A percentile compares a stretch with the other conserved stretches of the same genome.
Conservation (phyloP, 2,888 invertebrate species). For the Xestoiulus laeticollis region DNA sequence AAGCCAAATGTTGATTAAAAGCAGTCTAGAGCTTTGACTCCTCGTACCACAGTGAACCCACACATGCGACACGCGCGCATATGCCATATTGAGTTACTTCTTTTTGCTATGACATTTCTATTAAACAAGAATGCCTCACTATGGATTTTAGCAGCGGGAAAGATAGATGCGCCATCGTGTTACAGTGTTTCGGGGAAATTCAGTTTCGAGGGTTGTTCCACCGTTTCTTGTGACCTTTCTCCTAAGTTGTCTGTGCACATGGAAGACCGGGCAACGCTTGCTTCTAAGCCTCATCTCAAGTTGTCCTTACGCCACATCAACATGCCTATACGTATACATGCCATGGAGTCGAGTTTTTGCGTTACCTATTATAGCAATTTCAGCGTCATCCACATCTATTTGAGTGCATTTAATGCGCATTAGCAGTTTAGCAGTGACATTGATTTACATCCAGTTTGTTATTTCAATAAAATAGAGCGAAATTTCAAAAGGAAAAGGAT, state of each 20-base stretch:
- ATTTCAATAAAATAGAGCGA: neutral
- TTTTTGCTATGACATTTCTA: conserved; percentile 21
- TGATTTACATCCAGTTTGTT: neutral
- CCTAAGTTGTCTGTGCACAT: too few relatives aligned
- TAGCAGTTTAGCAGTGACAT: too few relatives aligned
- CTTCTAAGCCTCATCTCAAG: too few relatives aligned
- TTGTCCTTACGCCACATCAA: too few relatives aligned
- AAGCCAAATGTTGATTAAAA: conserved; percentile 1
- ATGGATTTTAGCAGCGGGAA: neutral
- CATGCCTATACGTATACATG: too few relatives aligned
- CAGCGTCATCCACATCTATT: too few relatives aligned
- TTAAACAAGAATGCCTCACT: neutral
- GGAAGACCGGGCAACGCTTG: too few relatives aligned
- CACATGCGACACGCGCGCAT: neutral
- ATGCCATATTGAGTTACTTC: conserved; percentile 16
- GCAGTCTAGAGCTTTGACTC: conserved; percentile 35
- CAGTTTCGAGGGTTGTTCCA: conserved; percentile 6
- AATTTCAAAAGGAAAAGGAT: neutral
- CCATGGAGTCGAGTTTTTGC: too few relatives aligned
- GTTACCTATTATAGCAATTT: too few relatives aligned
- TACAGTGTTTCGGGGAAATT: neutral
- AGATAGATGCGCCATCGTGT: neutral
- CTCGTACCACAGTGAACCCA: neutral
- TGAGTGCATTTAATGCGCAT: too few relatives aligned
- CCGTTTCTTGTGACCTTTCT: neutral